Percentiles rank a stretch among this genome's conserved stretches.
Conservation (phyloP, 1,140 invertebrate genomes). For the Ceratosolen solmsi region DNA sequence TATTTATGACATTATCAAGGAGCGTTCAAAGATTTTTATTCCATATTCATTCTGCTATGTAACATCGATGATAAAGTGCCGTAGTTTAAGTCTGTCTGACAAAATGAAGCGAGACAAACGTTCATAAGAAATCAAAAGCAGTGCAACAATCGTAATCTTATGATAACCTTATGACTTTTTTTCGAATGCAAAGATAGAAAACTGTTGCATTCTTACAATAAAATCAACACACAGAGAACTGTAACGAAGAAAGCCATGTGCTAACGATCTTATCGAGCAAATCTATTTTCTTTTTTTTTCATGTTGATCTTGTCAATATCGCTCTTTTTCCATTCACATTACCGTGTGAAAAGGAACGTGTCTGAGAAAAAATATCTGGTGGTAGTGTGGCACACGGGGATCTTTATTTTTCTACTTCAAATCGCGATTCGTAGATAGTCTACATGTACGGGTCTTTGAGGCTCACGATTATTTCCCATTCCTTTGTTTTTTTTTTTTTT, state of each 20-base stretch:
- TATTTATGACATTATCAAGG: too few species aligned
- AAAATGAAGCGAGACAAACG: too few species aligned
- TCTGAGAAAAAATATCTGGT: slow-evolving; percentile 3
- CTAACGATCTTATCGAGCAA: background rate
- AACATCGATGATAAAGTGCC: too few species aligned
- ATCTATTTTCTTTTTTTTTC: background rate
- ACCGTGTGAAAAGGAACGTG: too few species aligned
- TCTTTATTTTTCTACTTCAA: background rate
- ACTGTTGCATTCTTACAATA: background rate
- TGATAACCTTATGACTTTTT: background rate
- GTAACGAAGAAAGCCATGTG: slow-evolving; percentile 44
- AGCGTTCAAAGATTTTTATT: too few species aligned
- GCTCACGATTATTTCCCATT: too few species aligned
- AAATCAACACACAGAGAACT: slow-evolving; percentile 60
- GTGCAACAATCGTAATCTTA: too few species aligned
- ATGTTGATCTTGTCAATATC: background rate
- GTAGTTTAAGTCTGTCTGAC: too few species aligned
- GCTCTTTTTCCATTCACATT: background rate
- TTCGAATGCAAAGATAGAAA: background rate
- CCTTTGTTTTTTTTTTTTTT: too few species aligned
- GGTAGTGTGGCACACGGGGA: background rate
- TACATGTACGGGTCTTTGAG: too few species aligned
- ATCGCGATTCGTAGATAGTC: background rate
- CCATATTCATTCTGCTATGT: too few species aligned
- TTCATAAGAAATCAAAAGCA: background rate